Evolutionary conservation across 2,888 invertebrate species (phyloP), one percentile per base, ranked within the genome.

Genomic region (Corbicula japonica): DNA sequence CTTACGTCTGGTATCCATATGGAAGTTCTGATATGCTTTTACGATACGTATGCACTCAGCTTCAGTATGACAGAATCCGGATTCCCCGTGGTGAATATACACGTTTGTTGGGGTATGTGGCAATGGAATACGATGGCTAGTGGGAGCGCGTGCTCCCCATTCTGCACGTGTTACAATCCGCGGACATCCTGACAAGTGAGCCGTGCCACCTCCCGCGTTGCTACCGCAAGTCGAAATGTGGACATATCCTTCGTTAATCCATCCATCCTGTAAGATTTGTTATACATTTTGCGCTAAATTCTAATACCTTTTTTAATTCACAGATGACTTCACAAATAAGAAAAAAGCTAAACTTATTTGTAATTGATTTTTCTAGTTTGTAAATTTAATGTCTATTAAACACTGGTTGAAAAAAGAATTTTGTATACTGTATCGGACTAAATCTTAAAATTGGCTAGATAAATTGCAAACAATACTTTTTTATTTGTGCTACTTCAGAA

Each of bases 21-120:
- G 86, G 28, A 80, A 85, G 46, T 83, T 80, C 69, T 87, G 87
- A 35, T 85, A 84, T 2, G 35, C 2, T 41, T 74, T 69, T 12
- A 87, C 82, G 32, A 52, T 62, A 2, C 58, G 66, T 6, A 62
- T 76, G 58, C 87, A 87, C 0, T 56, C 71, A 1, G 73, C 48
- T 65, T 80, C 62, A 0, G 70, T 83, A 41, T 62, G 71, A 71
- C 89, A 89, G 34, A 93, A 91, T 8, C 92, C 91, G 2, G 94
- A 94, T 1, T 94, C 95, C 0, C 95, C 94, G 63, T 91, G 90
- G 54, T 90, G 90, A 32, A 90, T 86, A 54, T 90, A 90, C 34
- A 90, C 84, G 60, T 87, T 87, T 38, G 78, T 83, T 0, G 87
- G 88, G 4, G 73, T 87, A 23, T 48, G 77, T 15, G 58, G 30